These are phyloP conservation scores for Bombyx mori DNA, from an alignment of 1,140 invertebrate genomes.

Conservation along the genomic window DNA sequence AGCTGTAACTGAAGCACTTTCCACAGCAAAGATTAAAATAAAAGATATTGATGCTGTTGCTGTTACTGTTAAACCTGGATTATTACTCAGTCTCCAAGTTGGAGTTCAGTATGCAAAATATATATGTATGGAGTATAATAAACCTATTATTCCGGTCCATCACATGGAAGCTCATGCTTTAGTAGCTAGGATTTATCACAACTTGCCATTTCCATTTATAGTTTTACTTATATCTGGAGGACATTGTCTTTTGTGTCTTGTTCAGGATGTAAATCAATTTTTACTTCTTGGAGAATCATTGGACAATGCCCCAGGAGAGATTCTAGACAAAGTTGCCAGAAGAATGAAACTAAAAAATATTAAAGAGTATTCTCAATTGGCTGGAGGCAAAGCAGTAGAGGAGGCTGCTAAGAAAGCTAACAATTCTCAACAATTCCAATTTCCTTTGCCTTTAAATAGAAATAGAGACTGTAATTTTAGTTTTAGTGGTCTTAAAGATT, in stretches of 20 bases:
- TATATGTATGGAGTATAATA: slow-evolving; percentile 77
- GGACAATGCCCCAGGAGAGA: slow-evolving; percentile 93
- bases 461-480: slow-evolving; percentile 68
- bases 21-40: slow-evolving; percentile 76
- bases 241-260: slow-evolving; percentile 88
- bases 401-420: slow-evolving; percentile 78
- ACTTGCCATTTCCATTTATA: slow-evolving; percentile 90
- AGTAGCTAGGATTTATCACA: slow-evolving; percentile 79
- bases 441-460: slow-evolving; percentile 74
- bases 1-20: slow-evolving; percentile 80
- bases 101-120: slow-evolving; percentile 90
- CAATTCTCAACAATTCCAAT: slow-evolving; percentile 78
- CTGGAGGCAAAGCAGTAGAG: slow-evolving; percentile 91
- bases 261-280: slow-evolving; percentile 83
- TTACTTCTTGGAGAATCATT: slow-evolving; percentile 82
- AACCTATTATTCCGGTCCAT: slow-evolving; percentile 95
- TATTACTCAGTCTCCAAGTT: slow-evolving; percentile 84
- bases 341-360: slow-evolving; percentile 88
- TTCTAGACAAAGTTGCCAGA: slow-evolving; percentile 91
- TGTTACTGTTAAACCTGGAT: slow-evolving; percentile 89
- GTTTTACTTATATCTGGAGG: slow-evolving; percentile 93
- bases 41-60: slow-evolving; percentile 91
- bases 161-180: slow-evolving; percentile 99
- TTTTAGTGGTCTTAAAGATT: slow-evolving; percentile 58
- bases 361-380: slow-evolving; percentile 78